Conservation (phyloP, 1,140 invertebrate genomes). For the Oscheius sp. region DNA sequence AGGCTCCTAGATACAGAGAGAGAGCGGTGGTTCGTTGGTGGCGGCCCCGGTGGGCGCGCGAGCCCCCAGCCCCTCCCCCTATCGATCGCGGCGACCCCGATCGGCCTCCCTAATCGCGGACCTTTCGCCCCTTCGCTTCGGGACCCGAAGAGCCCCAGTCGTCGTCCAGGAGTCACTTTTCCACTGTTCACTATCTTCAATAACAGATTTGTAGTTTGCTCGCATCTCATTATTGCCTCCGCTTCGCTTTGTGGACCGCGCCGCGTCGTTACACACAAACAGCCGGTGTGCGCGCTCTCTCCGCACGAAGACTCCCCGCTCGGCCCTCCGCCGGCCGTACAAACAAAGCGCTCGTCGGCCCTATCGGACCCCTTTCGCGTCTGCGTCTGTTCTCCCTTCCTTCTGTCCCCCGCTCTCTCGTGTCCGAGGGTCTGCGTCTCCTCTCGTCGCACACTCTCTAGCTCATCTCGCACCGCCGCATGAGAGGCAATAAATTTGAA, state of each 20-base stretch:
- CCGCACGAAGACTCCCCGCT: background rate
- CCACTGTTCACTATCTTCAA: slow-evolving; percentile 20
- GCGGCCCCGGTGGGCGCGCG: slow-evolving; percentile 7
- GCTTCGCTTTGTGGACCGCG: background rate
- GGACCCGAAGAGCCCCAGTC: background rate
- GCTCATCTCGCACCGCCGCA: background rate
- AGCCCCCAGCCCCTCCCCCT: slow-evolving; percentile 8
- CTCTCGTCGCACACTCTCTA: background rate
- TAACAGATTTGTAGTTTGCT: slow-evolving; percentile 31
- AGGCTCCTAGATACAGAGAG: too few relatives aligned
- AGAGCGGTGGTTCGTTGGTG: slow-evolving; percentile 12
- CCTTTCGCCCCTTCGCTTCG: background rate
- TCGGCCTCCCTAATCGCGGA: background rate
- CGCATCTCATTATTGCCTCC: slow-evolving; percentile 24
- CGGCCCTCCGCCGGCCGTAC: background rate
- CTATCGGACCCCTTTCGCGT: background rate
- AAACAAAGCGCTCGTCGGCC: slow-evolving; percentile 5
- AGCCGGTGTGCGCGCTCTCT: slow-evolving; percentile 1
- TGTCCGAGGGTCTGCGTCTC: background rate
- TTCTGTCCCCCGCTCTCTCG: background rate
- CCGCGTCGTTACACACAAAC: background rate
- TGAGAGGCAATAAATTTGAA: slow-evolving; percentile 8
- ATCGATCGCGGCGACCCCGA: slow-evolving; percentile 6
- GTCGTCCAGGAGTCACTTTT: background rate
- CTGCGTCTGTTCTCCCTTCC: background rate